Evolutionary conservation across 2,797 vertebrate species (phyloP), one percentile per base, ranked within the genome.

Genomic region (Peromyscus melanophrys): DNA sequence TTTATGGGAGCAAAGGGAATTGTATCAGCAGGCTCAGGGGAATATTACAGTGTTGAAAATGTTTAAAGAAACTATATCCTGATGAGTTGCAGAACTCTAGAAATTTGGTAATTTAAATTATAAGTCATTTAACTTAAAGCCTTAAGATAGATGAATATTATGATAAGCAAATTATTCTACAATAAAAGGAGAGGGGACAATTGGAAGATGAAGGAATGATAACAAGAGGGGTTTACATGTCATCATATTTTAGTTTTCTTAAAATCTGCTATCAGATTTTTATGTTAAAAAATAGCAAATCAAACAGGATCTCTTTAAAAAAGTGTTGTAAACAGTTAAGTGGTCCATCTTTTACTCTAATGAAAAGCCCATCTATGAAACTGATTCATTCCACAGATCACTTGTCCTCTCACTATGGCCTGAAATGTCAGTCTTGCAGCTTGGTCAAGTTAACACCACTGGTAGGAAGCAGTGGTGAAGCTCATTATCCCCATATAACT

Each of bases 361-460:
- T 40, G 93, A 96, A 97, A 92, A 96, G n/a, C 67, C 94, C 52
- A 89, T 96, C 95, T 97, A 94, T 92, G 78, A 96, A 97, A 97
- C 76, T 16, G 55, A 94, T 75, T 92, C 77, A 96, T 83, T 87
- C 77, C 86, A 92, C 94, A 95, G 89, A 95, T 88, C 0, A 65
- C 75, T 89, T 78, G 49, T 89, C 67, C 76, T 19, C 6, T 75
- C 87, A 94, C 91, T 97, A 93, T 49, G 90, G 94, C 90, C 92
- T 97, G 86, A 94, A 97, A 96, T 97, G 96, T 96, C 94, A 92
- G 67, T 96, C 90, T 69, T 49, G 12, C 85, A 95, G 94, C 97
- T 97, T 96, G 87, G 93, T 97, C 84, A 94, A 90, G 84, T 96
- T 97, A 82, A 96, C 65, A 73, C 61, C 76, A 21, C 59, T 78